These are phyloP conservation scores for Geotrupes spiniger DNA, from an alignment of 2,888 invertebrate genomes.

Conservation along the genomic window DNA sequence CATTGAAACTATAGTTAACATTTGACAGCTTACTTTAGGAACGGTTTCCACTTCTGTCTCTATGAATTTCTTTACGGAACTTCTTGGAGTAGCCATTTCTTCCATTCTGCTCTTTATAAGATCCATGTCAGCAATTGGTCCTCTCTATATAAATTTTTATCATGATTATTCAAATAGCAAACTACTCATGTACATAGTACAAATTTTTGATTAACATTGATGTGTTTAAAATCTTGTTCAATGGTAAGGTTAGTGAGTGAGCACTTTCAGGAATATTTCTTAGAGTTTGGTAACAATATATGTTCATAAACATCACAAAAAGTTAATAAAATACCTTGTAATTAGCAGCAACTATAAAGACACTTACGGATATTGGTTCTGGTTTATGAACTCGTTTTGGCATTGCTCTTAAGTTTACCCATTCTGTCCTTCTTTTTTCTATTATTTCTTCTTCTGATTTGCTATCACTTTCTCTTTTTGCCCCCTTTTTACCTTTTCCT, in stretches of 20 bases:
- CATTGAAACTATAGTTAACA: neutral
- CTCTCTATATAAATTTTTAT: slow-evolving; percentile 17
- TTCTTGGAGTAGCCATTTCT: slow-evolving; percentile 22
- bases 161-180: slow-evolving; percentile 5
- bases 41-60: slow-evolving; percentile 27
- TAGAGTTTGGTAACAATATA: too few relatives aligned
- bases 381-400: slow-evolving; percentile 36
- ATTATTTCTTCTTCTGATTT: slow-evolving; percentile 18
- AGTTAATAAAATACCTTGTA: neutral
- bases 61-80: slow-evolving; percentile 16
- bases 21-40: slow-evolving; percentile 17
- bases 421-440: slow-evolving; percentile 33
- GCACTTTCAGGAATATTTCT: too few relatives aligned
- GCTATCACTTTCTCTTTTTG: slow-evolving; percentile 6
- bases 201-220: too few relatives aligned
- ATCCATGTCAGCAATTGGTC: slow-evolving; percentile 22
- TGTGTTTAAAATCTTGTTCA: too few relatives aligned
- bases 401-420: slow-evolving; percentile 36
- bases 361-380: slow-evolving; percentile 25
- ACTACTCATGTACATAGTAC: slow-evolving; percentile 6
- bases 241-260: too few relatives aligned
- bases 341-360: neutral
- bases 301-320: too few relatives aligned
- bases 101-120: slow-evolving; percentile 17
- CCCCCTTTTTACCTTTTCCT: slow-evolving; percentile 6